phyloP scores from a whole-genome alignment of 2,888 invertebrate species.

The Ptycholaimellus sp. region DNA sequence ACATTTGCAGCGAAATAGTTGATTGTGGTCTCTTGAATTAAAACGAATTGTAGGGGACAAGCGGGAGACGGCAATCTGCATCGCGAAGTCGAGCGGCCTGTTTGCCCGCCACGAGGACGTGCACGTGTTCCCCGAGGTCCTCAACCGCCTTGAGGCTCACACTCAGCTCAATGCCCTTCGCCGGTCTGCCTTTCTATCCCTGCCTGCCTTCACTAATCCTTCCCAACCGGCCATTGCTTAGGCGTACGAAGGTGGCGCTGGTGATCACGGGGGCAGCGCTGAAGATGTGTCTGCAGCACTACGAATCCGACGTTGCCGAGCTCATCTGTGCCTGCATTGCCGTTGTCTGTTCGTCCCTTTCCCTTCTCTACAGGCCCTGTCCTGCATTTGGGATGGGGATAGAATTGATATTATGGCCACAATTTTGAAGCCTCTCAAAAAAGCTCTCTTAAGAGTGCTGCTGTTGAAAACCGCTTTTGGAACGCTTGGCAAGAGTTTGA shows the following conservation, averaged over 20 bases:
- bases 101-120: slow-evolving; percentile 43
- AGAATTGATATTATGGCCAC: no score
- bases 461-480: no score
- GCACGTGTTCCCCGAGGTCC: slow-evolving; percentile 44
- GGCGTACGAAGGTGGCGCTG: slow-evolving; percentile 37
- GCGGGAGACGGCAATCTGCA: slow-evolving; percentile 83
- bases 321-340: slow-evolving; percentile 46
- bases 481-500: no score
- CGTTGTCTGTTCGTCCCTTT: slow-evolving; percentile 51
- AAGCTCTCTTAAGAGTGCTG: no score
- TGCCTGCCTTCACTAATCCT: neutral
- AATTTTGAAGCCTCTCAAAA: no score
- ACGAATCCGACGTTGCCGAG: slow-evolving; percentile 45
- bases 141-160: slow-evolving; percentile 38
- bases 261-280: slow-evolving; percentile 46
- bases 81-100: slow-evolving; percentile 53
- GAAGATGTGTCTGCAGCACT: slow-evolving; percentile 45
- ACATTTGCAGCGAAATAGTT: no score
- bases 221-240: slow-evolving; percentile 1
- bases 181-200: slow-evolving; percentile 23
- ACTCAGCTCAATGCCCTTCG: slow-evolving; percentile 36
- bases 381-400: no score
- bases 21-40: neutral
- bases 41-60: slow-evolving; percentile 36
- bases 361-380: no score